Percentiles rank a stretch among this genome's conserved stretches.
Conservation (phyloP, 2,797 vertebrate genomes). For the Steatocranus sp. region DNA sequence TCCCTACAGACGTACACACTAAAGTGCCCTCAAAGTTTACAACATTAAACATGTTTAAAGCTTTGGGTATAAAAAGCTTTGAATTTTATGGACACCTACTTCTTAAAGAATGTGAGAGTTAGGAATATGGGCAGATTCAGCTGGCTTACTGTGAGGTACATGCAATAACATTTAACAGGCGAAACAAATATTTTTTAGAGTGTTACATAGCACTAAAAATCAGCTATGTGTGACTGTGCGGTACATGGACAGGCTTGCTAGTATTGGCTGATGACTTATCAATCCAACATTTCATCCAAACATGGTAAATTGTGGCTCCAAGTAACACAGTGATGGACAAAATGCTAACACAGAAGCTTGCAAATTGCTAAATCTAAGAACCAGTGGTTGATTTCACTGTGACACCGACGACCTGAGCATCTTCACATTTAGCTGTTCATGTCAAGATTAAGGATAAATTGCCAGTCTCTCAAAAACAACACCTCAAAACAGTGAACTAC, state of each 20-base stretch:
- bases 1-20: background rate
- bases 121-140: background rate
- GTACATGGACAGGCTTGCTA: background rate
- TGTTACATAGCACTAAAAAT: background rate
- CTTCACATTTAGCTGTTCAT: background rate
- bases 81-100: background rate
- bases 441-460: background rate
- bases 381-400: background rate
- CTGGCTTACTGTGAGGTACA: background rate
- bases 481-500: background rate
- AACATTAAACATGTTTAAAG: background rate
- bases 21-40: background rate
- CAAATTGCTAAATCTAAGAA: background rate
- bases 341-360: background rate
- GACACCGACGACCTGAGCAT: background rate
- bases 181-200: background rate
- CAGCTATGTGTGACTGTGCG: background rate
- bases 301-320: background rate
- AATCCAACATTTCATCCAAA: background rate
- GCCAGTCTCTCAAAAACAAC: background rate
- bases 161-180: background rate
- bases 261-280: background rate
- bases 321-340: background rate
- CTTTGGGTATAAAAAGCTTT: background rate
- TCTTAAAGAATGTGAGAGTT: background rate